Evolutionary conservation across 2,888 invertebrate species (phyloP).

Genomic region (Uropetala carovei): DNA sequence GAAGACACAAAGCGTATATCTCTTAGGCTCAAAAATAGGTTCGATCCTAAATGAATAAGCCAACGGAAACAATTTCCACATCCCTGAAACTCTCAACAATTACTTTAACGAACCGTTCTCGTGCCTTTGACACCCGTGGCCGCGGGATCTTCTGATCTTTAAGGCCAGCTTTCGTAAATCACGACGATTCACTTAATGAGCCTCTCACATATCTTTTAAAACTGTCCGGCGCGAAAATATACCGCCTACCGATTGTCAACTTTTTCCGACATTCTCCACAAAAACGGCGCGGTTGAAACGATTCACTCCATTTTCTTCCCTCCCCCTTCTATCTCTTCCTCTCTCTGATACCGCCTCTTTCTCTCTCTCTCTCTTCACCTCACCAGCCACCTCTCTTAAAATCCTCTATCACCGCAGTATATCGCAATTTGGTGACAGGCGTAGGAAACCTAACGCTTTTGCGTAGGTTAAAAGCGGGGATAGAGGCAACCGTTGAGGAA

Average conservation of each 20-base stretch:
- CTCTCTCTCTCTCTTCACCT: background rate
- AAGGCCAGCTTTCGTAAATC: conserved; percentile 34
- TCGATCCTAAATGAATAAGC: background rate
- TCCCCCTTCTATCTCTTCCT: background rate
- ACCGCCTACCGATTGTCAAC: conserved; percentile 44
- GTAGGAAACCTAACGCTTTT: conserved; percentile 43
- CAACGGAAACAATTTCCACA: background rate
- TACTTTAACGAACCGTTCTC: background rate
- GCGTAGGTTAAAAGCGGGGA: conserved; percentile 52
- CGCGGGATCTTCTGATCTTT: background rate
- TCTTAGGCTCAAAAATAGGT: too few relatives aligned
- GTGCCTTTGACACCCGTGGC: background rate
- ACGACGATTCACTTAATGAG: conserved; percentile 41
- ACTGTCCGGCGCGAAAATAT: conserved; percentile 30
- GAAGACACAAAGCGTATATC: too few relatives aligned
- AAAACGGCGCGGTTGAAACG: conserved; percentile 29
- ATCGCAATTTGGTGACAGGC: conserved; percentile 64
- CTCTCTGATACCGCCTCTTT: background rate
- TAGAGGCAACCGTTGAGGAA: background rate
- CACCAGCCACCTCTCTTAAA: background rate
- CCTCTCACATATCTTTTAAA: conserved; percentile 33
- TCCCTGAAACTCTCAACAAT: background rate
- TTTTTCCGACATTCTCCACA: conserved; percentile 57
- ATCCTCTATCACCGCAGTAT: conserved; percentile 37
- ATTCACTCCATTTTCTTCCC: conserved; percentile 15